Conservation (phyloP, 1,140 invertebrate species). For the Armadillidium nasatum region DNA sequence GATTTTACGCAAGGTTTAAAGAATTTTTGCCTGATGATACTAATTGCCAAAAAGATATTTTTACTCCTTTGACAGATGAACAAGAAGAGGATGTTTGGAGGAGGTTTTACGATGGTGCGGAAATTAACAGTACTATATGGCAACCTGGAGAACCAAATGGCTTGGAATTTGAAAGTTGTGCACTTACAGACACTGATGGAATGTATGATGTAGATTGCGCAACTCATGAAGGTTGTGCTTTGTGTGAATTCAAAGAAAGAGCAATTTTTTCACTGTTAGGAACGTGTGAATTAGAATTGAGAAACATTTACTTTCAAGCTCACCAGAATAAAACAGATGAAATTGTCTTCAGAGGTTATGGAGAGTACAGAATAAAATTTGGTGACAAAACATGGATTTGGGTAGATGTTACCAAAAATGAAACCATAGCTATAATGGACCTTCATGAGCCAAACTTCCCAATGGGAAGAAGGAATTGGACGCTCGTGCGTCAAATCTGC, state of each 20-base stretch:
- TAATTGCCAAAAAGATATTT: not conserved
- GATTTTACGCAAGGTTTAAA: not conserved
- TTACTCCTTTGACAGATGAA: not conserved
- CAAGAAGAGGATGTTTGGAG: slow-evolving; percentile 18
- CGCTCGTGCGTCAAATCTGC: slow-evolving; percentile 24
- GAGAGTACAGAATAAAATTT: slow-evolving; percentile 32
- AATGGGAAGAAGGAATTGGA: slow-evolving; percentile 38
- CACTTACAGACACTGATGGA: slow-evolving; percentile 19
- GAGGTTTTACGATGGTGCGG: slow-evolving; percentile 28
- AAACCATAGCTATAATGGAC: slow-evolving; percentile 30
- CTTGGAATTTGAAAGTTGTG: slow-evolving; percentile 34
- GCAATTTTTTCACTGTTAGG: slow-evolving; percentile 29
- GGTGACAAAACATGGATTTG: slow-evolving; percentile 29
- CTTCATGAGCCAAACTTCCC: slow-evolving; percentile 26
- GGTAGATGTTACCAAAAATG: not conserved
- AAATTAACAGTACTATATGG: slow-evolving; percentile 21
- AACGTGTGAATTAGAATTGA: slow-evolving; percentile 35
- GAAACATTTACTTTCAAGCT: slow-evolving; percentile 35
- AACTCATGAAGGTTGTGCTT: slow-evolving; percentile 20
- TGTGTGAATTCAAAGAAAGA: slow-evolving; percentile 32
- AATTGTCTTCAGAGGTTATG: slow-evolving; percentile 37
- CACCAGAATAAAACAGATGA: slow-evolving; percentile 29
- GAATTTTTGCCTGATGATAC: not conserved
- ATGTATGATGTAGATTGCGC: slow-evolving; percentile 35
- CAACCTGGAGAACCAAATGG: slow-evolving; percentile 38